Evolutionary conservation across 2,113 vertebrate genomes (phyloP).

Genomic region (Pollimyrus isidori): DNA sequence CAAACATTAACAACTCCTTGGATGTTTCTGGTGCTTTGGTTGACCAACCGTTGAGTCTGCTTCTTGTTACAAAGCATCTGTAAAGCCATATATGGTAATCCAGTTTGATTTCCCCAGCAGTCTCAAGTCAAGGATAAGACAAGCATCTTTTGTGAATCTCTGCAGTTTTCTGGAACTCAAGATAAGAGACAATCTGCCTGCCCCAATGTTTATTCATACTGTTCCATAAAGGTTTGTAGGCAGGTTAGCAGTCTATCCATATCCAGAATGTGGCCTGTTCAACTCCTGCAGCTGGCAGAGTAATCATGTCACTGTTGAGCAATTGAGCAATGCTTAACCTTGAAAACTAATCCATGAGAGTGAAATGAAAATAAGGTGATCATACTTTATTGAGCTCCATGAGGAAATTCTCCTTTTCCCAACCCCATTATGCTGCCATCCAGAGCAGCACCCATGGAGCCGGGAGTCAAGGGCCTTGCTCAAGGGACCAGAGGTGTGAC

Average conservation of each 20-base stretch:
- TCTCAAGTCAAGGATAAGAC: neutral
- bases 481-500: no score
- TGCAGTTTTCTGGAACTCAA: neutral
- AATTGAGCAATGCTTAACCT: neutral
- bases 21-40: slow-evolving; percentile 16
- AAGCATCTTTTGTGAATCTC: neutral
- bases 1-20: slow-evolving; percentile 15
- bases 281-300: neutral
- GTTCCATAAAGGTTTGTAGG: neutral
- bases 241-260: neutral
- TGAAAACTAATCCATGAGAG: neutral
- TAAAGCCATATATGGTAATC: slow-evolving; percentile 21
- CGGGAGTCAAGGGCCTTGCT: no score
- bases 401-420: no score
- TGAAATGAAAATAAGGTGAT: neutral
- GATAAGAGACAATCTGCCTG: neutral
- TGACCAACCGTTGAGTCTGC: slow-evolving; percentile 15
- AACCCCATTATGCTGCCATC: no score
- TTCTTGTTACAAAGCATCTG: slow-evolving; percentile 29
- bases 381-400: no score
- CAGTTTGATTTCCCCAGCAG: neutral
- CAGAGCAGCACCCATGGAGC: no score
- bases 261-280: neutral
- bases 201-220: neutral
- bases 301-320: neutral